Conservation (phyloP, 2,797 vertebrate genomes). For the Artibeus jamaicensis region DNA sequence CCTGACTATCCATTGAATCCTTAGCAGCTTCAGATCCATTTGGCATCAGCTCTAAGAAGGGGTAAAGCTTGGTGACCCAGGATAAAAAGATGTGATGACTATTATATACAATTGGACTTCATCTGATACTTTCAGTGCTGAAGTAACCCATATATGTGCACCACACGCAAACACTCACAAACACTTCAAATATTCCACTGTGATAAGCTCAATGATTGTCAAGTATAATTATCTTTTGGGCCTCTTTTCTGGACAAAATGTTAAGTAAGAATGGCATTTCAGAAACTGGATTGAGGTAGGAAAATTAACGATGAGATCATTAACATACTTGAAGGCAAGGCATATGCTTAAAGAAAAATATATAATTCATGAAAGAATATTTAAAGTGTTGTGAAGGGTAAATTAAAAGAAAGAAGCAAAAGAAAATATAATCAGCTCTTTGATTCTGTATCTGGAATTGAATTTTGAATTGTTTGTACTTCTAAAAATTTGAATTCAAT, state of each 20-base stretch:
- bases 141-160: background rate
- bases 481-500: background rate
- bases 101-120: background rate
- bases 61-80: background rate
- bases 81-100: background rate
- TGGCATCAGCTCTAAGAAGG: background rate
- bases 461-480: background rate
- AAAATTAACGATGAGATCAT: background rate
- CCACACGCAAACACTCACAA: background rate
- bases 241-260: background rate
- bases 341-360: background rate
- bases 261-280: background rate
- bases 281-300: background rate
- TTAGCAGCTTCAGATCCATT: background rate
- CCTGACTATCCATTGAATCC: background rate
- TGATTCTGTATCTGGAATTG: background rate
- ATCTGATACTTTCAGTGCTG: background rate
- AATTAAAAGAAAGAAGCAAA: background rate
- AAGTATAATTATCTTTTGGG: background rate
- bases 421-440: background rate
- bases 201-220: background rate
- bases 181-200: background rate
- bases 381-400: background rate
- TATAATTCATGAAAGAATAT: background rate
- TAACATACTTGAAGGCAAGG: background rate